These are phyloP conservation scores for Mormyrus hasselquistii DNA, from an alignment of 2,797 vertebrate species.

Conservation along the genomic window DNA sequence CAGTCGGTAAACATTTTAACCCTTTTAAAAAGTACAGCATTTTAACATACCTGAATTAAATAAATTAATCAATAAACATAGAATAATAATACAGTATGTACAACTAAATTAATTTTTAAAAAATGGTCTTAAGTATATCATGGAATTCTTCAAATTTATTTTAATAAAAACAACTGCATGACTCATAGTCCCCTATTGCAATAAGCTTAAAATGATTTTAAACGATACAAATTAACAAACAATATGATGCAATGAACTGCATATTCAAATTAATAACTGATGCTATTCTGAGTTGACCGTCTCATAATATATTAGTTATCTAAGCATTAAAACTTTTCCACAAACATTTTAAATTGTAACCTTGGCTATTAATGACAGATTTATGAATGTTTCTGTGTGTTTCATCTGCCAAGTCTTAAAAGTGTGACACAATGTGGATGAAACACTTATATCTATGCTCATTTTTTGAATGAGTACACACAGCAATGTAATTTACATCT, in stretches of 20 bases:
- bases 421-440: background rate
- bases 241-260: background rate
- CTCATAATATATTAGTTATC: background rate
- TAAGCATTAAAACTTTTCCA: background rate
- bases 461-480: background rate
- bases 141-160: background rate
- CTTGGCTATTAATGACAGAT: background rate
- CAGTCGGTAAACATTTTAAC: background rate
- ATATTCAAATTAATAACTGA: background rate
- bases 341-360: background rate
- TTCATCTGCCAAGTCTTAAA: background rate
- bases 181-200: background rate
- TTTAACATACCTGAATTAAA: constrained; percentile 19
- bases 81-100: constrained; percentile 1
- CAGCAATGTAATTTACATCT: background rate
- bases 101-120: background rate
- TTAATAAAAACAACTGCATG: background rate
- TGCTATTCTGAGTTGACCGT: background rate
- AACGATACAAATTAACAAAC: background rate
- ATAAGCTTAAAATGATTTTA: background rate
- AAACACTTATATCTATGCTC: background rate
- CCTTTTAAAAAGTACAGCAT: background rate
- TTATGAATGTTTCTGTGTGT: background rate
- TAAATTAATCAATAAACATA: constrained; percentile 20
- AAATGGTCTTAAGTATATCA: background rate